These are phyloP conservation scores for Notiomystis cincta DNA, from an alignment of 2,113 vertebrate species.

Conservation along the genomic window DNA sequence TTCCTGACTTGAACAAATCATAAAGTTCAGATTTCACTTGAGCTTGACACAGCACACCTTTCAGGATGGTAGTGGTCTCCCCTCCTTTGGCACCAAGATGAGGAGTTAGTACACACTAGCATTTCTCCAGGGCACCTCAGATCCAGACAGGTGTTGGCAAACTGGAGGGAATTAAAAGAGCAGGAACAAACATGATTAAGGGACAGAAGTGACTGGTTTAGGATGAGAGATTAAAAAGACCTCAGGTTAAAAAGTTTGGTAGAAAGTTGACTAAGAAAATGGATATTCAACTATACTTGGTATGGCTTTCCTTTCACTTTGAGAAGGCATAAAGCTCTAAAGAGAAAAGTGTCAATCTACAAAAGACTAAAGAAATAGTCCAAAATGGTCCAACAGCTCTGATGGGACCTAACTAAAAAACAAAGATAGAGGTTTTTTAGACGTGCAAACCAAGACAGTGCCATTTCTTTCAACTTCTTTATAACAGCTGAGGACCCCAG, in stretches of 20 bases:
- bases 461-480: neutral
- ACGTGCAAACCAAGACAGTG: neutral
- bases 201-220: neutral
- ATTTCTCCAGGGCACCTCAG: neutral
- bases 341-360: neutral
- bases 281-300: neutral
- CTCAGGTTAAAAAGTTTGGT: neutral
- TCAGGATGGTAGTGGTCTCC: neutral
- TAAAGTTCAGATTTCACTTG: neutral
- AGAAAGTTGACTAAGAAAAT: neutral
- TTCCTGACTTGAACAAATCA: neutral
- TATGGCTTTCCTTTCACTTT: neutral
- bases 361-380: neutral
- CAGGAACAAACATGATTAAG: neutral
- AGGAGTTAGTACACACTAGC: neutral
- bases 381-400: neutral
- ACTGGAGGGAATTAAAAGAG: neutral
- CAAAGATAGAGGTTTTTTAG: neutral
- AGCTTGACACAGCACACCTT: neutral
- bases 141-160: neutral
- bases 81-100: accelerated
- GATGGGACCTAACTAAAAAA: neutral
- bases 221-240: neutral
- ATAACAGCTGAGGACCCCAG: neutral
- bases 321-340: neutral